Base-by-base conservation (phyloP, 1,140 invertebrate species). In the Bicyclus anynana region DNA sequence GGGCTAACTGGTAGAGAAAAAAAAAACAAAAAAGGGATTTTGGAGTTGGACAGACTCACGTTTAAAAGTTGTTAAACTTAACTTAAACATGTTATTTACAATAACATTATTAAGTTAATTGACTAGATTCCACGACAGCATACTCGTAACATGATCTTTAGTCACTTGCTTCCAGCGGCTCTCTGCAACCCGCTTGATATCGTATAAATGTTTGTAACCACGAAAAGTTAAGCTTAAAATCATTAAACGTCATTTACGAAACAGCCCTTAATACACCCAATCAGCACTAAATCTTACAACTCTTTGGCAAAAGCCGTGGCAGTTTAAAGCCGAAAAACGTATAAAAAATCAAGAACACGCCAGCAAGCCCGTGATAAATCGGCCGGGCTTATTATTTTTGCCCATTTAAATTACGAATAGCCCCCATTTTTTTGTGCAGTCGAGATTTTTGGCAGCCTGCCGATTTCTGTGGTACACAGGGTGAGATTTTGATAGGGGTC, bases 351-450 rank as follows among this genome's bases (percentile, higher is more conserved):
- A 59, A 61, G 56, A 46, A 47, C 65, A 64, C 40, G 52, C 49
- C 53, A 48, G 23, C 26, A 17, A 10, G 13, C 33, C 52, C 47
- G 53, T 65, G 62, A 68, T 68, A 62, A 65, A 68, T 68, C 51
- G 59, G 37, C 52, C 12, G 5, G 47, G 65, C 50, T 67, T 64
- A 67, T 67, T 67, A 67, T 67, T 67, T 64, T 67, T 60, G 53
- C 55, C 55, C 60, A 52, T 59, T 57, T 52, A 59, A 66, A 62
- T 62, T 59, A 59, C 52, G 48, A 62, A 56, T 62, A 42, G 57
- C 52, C 48, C 37, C 53, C 13, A 16, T 40, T 64, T 67, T 66
- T 66, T 66, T 63, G 51, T 58, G 20, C 52, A 47, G 51, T 16
- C 29, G 35, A 49, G 38, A 52, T 61, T 59, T 55, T 52, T 67